These are phyloP conservation scores for Cyclina sinensis DNA, from an alignment of 1,140 invertebrate genomes.

Conservation along the genomic window DNA sequence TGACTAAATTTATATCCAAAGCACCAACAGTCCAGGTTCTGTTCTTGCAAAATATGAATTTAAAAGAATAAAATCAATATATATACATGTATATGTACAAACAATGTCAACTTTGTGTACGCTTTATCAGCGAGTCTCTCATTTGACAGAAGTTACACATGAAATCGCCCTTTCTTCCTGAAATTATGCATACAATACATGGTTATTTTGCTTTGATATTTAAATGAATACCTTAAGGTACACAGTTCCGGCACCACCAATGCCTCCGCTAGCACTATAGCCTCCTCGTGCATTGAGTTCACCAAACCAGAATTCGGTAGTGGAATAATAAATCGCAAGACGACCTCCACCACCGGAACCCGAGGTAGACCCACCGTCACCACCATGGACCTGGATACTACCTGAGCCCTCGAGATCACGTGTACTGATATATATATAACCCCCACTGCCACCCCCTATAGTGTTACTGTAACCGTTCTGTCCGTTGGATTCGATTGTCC, in stretches of 20 bases:
- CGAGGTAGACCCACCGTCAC: slow-evolving; percentile 30
- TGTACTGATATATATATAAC: slow-evolving; percentile 73
- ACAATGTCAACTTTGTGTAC: no score
- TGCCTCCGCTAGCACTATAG: slow-evolving; percentile 31
- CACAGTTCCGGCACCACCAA: slow-evolving; percentile 78
- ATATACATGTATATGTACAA: no score
- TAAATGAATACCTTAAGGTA: slow-evolving; percentile 77
- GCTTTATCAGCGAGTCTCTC: no score
- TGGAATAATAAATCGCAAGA: slow-evolving; percentile 74
- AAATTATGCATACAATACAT: no score
- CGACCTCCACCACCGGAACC: slow-evolving; percentile 78
- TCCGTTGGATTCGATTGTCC: slow-evolving; percentile 76
- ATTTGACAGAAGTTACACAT: no score
- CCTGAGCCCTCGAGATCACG: slow-evolving; percentile 77
- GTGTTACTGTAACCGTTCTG: slow-evolving; percentile 50
- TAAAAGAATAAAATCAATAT: no score
- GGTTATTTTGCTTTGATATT: no score
- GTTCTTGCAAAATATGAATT: no score
- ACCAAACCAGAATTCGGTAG: slow-evolving; percentile 74
- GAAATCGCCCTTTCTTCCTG: no score
- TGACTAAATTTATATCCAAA: no score
- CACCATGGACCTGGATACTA: slow-evolving; percentile 74
- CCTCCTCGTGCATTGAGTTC: slow-evolving; percentile 74
- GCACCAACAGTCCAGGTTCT: no score
- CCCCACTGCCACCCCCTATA: slow-evolving; percentile 77